A percentile compares a stretch with the other conserved stretches of the same genome.
phyloP scores from a whole-genome alignment of 1,140 invertebrate species.

The Calephelis nemesis region DNA sequence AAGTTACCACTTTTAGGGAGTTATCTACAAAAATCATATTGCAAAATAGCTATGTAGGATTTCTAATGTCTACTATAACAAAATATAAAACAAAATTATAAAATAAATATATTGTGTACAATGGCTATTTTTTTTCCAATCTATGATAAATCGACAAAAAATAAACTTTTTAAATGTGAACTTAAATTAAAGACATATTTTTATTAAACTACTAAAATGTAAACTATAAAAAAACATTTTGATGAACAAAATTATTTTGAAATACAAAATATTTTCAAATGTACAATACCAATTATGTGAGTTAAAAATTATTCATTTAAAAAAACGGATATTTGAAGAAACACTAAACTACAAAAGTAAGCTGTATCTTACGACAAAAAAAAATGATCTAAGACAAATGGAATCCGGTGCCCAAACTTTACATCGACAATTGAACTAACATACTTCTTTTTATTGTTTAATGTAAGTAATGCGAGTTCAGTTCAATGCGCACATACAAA shows the following conservation, averaged over 20 bases:
- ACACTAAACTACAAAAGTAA: too few relatives aligned
- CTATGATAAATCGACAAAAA: too few relatives aligned
- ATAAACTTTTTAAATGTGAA: too few relatives aligned
- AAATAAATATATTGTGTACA: not conserved
- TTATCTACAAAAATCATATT: constrained; percentile 38
- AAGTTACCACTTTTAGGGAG: constrained; percentile 73
- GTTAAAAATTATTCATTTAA: too few relatives aligned
- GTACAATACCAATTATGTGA: too few relatives aligned
- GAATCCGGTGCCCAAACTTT: not conserved
- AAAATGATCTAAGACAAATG: constrained; percentile 3
- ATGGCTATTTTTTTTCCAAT: not conserved
- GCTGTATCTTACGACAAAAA: not conserved
- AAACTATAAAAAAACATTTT: too few relatives aligned
- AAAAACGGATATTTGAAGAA: too few relatives aligned
- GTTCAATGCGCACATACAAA: constrained; percentile 1
- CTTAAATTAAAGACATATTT: too few relatives aligned
- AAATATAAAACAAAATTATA: not conserved
- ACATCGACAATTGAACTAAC: constrained; percentile 1
- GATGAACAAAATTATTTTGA: too few relatives aligned
- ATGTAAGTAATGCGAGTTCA: constrained; percentile 62
- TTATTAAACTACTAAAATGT: too few relatives aligned
- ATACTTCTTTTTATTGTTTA: constrained; percentile 50
- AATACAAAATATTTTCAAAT: too few relatives aligned
- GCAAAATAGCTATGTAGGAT: not conserved
- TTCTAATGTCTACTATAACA: not conserved